A percentile compares a stretch with the other conserved stretches of the same genome.
These are phyloP conservation scores for Circaetus gallicus DNA, from an alignment of 2,113 vertebrate genomes.

Conservation along the genomic window DNA sequence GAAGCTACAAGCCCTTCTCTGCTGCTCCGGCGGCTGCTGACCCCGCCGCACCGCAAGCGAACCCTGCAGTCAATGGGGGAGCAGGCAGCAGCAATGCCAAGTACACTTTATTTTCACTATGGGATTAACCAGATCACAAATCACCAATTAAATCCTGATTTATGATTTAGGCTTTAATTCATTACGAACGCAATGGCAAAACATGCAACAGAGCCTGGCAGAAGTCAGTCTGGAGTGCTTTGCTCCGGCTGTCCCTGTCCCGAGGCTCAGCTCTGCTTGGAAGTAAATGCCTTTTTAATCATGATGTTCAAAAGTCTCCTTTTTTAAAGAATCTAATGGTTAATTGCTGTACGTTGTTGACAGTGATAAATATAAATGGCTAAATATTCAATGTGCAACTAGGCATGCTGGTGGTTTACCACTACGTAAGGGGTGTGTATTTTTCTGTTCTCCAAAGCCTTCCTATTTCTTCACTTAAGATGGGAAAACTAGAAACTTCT, in stretches of 20 bases:
- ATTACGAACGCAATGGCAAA: background rate
- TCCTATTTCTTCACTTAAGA: background rate
- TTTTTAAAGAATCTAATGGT: background rate
- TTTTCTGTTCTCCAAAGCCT: background rate
- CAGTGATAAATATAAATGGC: background rate
- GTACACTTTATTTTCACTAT: background rate
- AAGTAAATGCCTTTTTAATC: background rate
- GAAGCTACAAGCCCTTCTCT: slow-evolving; percentile 10
- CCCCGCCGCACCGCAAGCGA: background rate
- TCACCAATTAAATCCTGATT: slow-evolving; percentile 7
- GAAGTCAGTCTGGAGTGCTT: background rate
- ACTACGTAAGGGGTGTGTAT: rapidly evolving
- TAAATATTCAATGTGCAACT: background rate
- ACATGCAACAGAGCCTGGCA: background rate
- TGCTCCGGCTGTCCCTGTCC: background rate
- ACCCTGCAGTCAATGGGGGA: background rate
- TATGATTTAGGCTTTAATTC: background rate
- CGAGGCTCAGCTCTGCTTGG: background rate
- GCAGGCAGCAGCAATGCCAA: background rate
- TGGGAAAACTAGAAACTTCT: background rate
- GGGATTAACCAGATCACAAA: slow-evolving; percentile 62
- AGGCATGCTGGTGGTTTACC: background rate
- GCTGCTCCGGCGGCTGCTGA: background rate
- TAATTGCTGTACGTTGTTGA: background rate
- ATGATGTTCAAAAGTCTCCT: background rate